Conservation (phyloP, 1,140 invertebrate species). For the Drosophila yakuba region DNA sequence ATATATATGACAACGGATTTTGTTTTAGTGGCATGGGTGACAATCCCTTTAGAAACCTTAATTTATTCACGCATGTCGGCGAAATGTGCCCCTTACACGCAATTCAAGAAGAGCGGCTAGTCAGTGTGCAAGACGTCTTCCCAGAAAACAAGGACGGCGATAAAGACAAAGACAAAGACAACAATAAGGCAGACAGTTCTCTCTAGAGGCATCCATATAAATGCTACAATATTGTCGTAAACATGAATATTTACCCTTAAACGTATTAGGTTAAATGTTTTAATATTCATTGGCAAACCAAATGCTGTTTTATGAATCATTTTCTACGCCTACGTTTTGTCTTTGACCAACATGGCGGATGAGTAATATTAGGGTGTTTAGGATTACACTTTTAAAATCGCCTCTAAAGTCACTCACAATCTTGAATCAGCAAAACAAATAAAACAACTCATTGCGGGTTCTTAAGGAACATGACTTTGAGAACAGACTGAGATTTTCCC, state of each 20-base stretch:
- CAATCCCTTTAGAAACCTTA: constrained; percentile 75
- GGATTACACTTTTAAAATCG: background rate
- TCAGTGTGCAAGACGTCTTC: constrained; percentile 4
- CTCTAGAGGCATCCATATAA: background rate
- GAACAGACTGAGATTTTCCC: background rate
- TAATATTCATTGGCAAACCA: background rate
- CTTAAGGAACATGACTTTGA: background rate
- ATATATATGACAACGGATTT: constrained; percentile 80
- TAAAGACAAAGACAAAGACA: background rate
- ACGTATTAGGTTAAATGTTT: background rate
- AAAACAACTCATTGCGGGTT: too few relatives aligned
- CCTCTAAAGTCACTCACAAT: background rate
- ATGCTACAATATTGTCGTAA: background rate
- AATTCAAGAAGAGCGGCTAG: constrained; percentile 39
- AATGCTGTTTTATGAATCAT: too few relatives aligned
- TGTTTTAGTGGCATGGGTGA: constrained; percentile 79
- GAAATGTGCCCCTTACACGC: constrained; percentile 73
- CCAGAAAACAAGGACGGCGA: background rate
- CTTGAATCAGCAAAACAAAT: too few relatives aligned
- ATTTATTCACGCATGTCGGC: constrained; percentile 75
- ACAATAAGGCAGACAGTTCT: background rate
- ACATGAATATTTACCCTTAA: too few relatives aligned
- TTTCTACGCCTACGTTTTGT: too few relatives aligned
- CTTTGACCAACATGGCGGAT: background rate
- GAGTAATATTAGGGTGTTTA: background rate